Base-by-base conservation (phyloP, 2,888 invertebrate genomes). In the Serrognathus titanus region DNA sequence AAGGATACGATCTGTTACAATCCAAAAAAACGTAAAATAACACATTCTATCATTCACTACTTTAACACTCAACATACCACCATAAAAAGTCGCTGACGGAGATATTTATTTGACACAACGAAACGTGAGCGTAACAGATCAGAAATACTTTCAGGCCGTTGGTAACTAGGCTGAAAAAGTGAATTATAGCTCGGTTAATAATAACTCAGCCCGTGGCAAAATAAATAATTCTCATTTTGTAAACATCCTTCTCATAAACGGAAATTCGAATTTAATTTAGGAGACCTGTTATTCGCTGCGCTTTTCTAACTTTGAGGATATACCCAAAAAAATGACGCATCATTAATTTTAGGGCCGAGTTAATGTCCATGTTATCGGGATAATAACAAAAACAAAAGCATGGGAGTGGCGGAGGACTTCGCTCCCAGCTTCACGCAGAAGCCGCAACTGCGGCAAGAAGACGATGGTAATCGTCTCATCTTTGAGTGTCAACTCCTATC, bases 341-440 rank as follows among this genome's bases (percentile, higher is more conserved):
- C 24, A 7, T 31, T 53, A 56, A 59, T 58, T 66, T 63, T 68
- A 75, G 77, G 74, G 72, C 70, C 72, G 71, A 69, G 71, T 77
- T 74, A 71, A 76, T 74, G 76, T 75, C 72, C 72, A 71, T 73
- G 71, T 71, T 73, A 71, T 72, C 73, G 71, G 71, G 69, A 67
- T 73, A 72, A 63, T 63, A 64, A 63, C 68, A 64, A 57, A 66
- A 67, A 66, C 55, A 62, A 67, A 69, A 76, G 74, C 70, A 91
- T 91, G 90, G 90, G 90, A 85, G 88, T 89, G 81, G 85, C 89
- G 77, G 95, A 95, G 81, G 94, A 95, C 81, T 91, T 94, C 83
- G 95, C 97, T 82, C 97, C 97, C 80, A 96, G 95, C 86, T 97
- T 97, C 85, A 94, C 94, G 69, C 94, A 96, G 83, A 97, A 97